phyloP scores from a whole-genome alignment of 2,797 vertebrate genomes.

The Periophthalmus magnuspinnatus region DNA sequence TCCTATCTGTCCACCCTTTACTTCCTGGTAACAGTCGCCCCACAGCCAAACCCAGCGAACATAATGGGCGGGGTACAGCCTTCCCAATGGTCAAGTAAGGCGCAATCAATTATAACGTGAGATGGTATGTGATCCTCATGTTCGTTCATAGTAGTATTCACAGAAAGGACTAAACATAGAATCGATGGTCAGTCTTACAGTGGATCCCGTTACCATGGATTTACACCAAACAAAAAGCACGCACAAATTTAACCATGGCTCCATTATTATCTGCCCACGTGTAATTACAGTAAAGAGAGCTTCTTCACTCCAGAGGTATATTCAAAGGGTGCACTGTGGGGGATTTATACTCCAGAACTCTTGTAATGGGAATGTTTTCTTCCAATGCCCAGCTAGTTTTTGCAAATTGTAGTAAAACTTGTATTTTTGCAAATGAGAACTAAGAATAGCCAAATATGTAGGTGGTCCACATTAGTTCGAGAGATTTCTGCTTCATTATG shows the following conservation, averaged over 20 bases:
- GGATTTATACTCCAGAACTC: background rate
- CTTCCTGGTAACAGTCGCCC: background rate
- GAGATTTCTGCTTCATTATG: background rate
- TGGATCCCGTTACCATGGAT: constrained; percentile 1
- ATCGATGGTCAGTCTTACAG: background rate
- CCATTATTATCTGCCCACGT: constrained; percentile 7
- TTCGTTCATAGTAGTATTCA: background rate
- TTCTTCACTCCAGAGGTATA: background rate
- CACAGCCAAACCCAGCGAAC: background rate
- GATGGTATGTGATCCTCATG: background rate
- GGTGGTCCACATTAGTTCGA: background rate
- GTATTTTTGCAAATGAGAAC: background rate
- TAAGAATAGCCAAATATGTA: background rate
- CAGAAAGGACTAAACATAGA: background rate
- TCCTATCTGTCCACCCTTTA: background rate
- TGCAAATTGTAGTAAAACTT: background rate
- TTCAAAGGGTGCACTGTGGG: background rate
- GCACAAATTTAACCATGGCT: background rate
- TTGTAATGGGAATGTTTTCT: background rate
- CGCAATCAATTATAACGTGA: background rate
- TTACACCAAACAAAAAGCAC: constrained; percentile 1
- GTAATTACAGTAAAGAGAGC: constrained; percentile 2
- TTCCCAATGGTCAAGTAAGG: background rate
- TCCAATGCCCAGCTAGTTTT: background rate
- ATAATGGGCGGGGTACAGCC: background rate